These are phyloP conservation scores for Aphelocoma californica DNA, from an alignment of 2,797 vertebrate genomes.

Conservation along the genomic window DNA sequence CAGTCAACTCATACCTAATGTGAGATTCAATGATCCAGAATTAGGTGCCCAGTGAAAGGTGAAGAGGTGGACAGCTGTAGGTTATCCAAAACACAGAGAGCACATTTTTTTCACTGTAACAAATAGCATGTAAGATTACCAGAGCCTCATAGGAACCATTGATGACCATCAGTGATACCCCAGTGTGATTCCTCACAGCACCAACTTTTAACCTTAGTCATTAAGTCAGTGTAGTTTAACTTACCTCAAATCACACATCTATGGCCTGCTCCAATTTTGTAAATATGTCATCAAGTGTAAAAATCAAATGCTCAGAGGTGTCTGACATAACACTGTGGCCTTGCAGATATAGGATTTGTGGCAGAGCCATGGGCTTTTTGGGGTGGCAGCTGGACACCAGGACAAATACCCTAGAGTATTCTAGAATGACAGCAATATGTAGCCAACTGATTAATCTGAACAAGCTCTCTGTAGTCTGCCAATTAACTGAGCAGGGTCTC, in stretches of 20 bases:
- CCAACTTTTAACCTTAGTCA: neutral
- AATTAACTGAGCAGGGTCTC: fast-evolving
- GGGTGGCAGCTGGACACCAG: neutral
- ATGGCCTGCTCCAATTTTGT: neutral
- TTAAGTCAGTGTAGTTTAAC: neutral
- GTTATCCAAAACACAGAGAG: neutral
- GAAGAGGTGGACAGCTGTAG: neutral
- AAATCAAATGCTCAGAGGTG: neutral
- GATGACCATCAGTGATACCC: neutral
- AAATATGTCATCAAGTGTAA: neutral
- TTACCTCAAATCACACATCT: neutral
- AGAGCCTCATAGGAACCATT: neutral
- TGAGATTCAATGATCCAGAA: neutral
- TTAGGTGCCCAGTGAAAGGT: neutral
- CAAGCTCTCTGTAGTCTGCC: fast-evolving
- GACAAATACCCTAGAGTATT: neutral
- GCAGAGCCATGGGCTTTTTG: neutral
- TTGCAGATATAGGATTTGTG: neutral
- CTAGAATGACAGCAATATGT: neutral
- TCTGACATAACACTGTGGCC: neutral
- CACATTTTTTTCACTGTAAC: neutral
- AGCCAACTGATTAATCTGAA: neutral
- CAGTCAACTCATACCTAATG: neutral
- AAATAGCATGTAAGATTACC: neutral
- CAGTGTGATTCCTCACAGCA: neutral